Evolutionary conservation across 2,888 invertebrate genomes (phyloP).

Genomic region (Cyrtodaria siliqua): DNA sequence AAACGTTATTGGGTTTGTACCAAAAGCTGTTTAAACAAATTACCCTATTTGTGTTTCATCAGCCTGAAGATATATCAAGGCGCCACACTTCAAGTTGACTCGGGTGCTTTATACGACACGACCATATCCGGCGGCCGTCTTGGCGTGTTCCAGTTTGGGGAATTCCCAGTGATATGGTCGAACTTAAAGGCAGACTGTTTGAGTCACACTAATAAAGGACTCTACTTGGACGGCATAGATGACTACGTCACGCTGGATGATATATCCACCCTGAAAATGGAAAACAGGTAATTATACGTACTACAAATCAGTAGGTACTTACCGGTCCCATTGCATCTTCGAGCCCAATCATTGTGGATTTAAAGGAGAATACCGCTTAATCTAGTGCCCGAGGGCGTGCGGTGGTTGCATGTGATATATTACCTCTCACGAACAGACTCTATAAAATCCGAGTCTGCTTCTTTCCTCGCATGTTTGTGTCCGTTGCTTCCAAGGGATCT

Average conservation of each 20-base stretch:
- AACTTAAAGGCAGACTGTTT: conserved; percentile 71
- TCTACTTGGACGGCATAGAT: conserved; percentile 73
- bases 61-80: conserved; percentile 69
- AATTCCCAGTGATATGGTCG: conserved; percentile 73
- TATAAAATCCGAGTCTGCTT: too few relatives aligned
- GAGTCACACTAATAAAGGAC: conserved; percentile 70
- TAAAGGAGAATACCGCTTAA: too few relatives aligned
- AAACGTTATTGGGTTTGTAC: too few relatives aligned
- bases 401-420: too few relatives aligned
- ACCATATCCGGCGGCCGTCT: conserved; percentile 77
- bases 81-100: conserved; percentile 67
- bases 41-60: not conserved
- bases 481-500: too few relatives aligned
- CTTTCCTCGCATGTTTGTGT: too few relatives aligned
- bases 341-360: too few relatives aligned
- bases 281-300: conserved; percentile 73
- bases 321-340: too few relatives aligned
- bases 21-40: too few relatives aligned
- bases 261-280: conserved; percentile 65
- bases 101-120: conserved; percentile 75
- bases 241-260: conserved; percentile 69
- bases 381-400: too few relatives aligned
- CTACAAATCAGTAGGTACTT: too few relatives aligned
- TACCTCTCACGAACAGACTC: too few relatives aligned
- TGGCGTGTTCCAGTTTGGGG: conserved; percentile 75